These are phyloP conservation scores for Odiellus spinosus DNA, from an alignment of 2,888 invertebrate species.

Conservation along the genomic window DNA sequence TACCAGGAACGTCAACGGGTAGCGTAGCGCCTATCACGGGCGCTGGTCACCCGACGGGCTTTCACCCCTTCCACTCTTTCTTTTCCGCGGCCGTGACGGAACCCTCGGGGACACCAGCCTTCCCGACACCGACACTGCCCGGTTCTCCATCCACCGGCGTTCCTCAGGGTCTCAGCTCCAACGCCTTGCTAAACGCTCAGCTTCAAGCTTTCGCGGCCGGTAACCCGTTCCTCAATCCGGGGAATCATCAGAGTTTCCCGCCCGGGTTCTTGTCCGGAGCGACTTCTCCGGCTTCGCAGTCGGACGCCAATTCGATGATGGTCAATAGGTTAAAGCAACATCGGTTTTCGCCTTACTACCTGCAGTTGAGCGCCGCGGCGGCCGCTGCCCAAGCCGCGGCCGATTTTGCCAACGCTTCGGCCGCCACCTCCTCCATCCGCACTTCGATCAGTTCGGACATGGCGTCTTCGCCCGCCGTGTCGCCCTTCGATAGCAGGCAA, in stretches of 20 bases:
- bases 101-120: conserved; percentile 11
- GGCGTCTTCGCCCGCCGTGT: conserved; percentile 8
- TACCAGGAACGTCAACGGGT: conserved; percentile 5
- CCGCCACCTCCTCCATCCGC: conserved; percentile 7
- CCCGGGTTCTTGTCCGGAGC: neutral
- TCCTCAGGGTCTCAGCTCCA: conserved; percentile 41
- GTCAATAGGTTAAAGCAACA: conserved; percentile 41
- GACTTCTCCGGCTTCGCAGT: conserved; percentile 1
- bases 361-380: conserved; percentile 33
- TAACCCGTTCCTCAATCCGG: conserved; percentile 56
- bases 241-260: conserved; percentile 3
- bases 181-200: conserved; percentile 73
- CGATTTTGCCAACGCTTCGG: neutral
- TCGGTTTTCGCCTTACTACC: conserved; percentile 75
- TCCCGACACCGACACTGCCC: conserved; percentile 8
- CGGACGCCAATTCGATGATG: conserved; percentile 25
- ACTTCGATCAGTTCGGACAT: conserved; percentile 7
- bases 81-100: conserved; percentile 33
- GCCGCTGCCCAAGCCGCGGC: neutral
- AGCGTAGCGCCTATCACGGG: conserved; percentile 19
- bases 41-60: conserved; percentile 31
- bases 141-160: conserved; percentile 21
- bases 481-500: conserved; percentile 7
- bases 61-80: conserved; percentile 21
- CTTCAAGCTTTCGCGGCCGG: conserved; percentile 63